phyloP scores from a whole-genome alignment of 2,113 vertebrate species.

The Synchiropus splendidus region DNA sequence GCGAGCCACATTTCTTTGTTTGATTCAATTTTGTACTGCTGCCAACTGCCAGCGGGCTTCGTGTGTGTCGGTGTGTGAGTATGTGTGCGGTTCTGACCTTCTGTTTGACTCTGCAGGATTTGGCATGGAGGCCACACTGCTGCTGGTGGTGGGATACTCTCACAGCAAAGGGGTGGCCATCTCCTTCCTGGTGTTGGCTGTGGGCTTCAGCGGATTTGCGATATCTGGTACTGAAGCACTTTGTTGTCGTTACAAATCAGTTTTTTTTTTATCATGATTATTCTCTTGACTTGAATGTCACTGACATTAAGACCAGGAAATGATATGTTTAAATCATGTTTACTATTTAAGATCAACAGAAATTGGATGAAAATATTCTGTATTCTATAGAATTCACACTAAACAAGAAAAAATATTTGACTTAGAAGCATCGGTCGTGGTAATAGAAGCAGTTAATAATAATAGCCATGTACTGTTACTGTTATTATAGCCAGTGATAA shows the following conservation, averaged over 20 bases:
- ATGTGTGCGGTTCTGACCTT: slow-evolving; percentile 29
- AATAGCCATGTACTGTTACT: too few relatives aligned
- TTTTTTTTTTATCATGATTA: too few relatives aligned
- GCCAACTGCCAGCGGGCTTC: slow-evolving; percentile 36
- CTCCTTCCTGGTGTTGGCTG: slow-evolving; percentile 93
- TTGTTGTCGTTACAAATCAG: slow-evolving; percentile 1
- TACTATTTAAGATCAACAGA: too few relatives aligned
- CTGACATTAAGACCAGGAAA: too few relatives aligned
- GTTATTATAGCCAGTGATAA: too few relatives aligned
- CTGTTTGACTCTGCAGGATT: slow-evolving; percentile 73
- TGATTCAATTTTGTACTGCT: slow-evolving; percentile 52
- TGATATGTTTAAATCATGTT: too few relatives aligned
- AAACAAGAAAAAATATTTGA: too few relatives aligned
- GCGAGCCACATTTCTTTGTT: slow-evolving; percentile 25
- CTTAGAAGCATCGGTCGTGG: too few relatives aligned
- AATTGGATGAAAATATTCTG: too few relatives aligned
- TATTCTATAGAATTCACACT: too few relatives aligned
- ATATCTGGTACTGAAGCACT: slow-evolving; percentile 85
- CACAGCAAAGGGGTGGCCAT: slow-evolving; percentile 93
- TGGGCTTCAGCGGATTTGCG: slow-evolving; percentile 97
- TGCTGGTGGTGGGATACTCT: slow-evolving; percentile 93
- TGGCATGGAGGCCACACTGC: slow-evolving; percentile 95
- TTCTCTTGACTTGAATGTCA: too few relatives aligned
- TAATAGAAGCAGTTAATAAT: too few relatives aligned
- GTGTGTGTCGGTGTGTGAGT: slow-evolving; percentile 17